These are phyloP conservation scores for Elymnias hypermnestra DNA, from an alignment of 1,140 invertebrate species.

Conservation along the genomic window DNA sequence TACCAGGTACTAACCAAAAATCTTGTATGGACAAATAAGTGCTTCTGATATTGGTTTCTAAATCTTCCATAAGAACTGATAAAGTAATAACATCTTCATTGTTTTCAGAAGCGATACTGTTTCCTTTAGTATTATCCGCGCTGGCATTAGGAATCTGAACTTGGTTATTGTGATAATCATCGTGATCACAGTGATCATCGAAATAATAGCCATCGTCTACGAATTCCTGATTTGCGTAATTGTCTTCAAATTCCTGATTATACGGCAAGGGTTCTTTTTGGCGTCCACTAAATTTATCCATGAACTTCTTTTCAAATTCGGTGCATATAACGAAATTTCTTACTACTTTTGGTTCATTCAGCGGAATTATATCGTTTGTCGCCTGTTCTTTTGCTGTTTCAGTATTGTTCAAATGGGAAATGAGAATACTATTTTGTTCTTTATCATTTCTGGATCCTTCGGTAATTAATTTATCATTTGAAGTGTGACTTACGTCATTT, in stretches of 20 bases:
- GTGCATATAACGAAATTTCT: constrained; percentile 38
- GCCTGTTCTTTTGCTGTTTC: too few species aligned
- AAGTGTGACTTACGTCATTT: too few species aligned
- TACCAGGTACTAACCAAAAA: constrained; percentile 33
- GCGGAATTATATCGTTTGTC: too few species aligned
- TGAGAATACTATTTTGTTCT: not conserved
- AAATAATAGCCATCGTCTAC: constrained; percentile 16
- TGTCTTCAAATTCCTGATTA: constrained; percentile 6
- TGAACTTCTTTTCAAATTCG: constrained; percentile 41
- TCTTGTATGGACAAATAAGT: constrained; percentile 23
- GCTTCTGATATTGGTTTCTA: constrained; percentile 31
- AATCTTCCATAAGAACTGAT: constrained; percentile 19
- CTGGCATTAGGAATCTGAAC: not conserved
- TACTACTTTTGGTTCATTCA: constrained; percentile 34
- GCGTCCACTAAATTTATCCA: constrained; percentile 17
- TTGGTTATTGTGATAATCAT: constrained; percentile 5
- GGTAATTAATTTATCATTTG: too few species aligned
- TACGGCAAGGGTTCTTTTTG: too few species aligned
- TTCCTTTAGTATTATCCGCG: not conserved
- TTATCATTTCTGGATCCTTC: too few species aligned
- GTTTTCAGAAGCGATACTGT: constrained; percentile 6
- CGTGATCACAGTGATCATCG: constrained; percentile 23
- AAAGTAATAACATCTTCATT: constrained; percentile 17
- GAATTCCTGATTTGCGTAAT: constrained; percentile 1
- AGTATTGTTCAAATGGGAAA: too few species aligned